phyloP scores from a whole-genome alignment of 2,888 invertebrate species.

The Heliconius ethilla region DNA sequence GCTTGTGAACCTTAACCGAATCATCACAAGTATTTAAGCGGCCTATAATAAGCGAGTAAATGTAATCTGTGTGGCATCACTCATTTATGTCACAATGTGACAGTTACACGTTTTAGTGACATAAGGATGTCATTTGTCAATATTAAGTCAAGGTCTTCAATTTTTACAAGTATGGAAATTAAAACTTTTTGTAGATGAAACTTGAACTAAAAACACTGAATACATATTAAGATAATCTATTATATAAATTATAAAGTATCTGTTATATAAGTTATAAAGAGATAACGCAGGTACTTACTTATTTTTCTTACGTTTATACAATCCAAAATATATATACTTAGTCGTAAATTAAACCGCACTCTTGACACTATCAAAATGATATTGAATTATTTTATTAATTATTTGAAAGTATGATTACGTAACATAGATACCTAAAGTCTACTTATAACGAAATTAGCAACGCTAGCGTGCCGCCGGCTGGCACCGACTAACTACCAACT shows the following conservation, averaged over 20 bases:
- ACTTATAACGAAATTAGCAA: constrained; percentile 6
- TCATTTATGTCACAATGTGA: background rate
- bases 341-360: background rate
- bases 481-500: constrained; percentile 10
- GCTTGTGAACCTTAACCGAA: no score
- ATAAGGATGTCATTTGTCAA: constrained; percentile 6
- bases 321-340: background rate
- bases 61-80: background rate
- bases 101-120: background rate
- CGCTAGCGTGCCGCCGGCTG: constrained; percentile 1
- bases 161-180: background rate
- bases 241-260: background rate
- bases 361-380: constrained; percentile 2
- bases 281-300: constrained; percentile 10
- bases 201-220: background rate
- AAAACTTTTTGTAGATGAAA: background rate
- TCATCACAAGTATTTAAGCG: no score
- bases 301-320: background rate
- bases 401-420: constrained; percentile 11
- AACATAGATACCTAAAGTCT: constrained; percentile 6
- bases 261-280: background rate
- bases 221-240: background rate
- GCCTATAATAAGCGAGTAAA: background rate
- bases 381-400: constrained; percentile 14
- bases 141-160: background rate